These are phyloP conservation scores for Argyrosomus japonicus DNA, from an alignment of 2,113 vertebrate species.

Conservation along the genomic window DNA sequence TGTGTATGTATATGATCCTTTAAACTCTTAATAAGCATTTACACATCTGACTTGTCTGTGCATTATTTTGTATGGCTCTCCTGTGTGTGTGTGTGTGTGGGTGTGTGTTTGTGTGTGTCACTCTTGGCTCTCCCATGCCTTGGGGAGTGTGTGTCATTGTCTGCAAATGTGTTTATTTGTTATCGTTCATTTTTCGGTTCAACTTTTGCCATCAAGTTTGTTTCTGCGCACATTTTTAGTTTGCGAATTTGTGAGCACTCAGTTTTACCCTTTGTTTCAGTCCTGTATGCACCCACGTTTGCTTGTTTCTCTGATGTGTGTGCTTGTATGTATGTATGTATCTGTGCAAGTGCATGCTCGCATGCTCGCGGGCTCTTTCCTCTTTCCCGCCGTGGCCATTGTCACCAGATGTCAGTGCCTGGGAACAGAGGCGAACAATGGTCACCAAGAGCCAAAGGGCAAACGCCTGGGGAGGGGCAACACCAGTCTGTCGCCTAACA, in stretches of 20 bases:
- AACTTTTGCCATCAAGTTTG: not conserved
- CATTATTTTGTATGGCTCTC: constrained; percentile 14
- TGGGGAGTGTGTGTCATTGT: not conserved
- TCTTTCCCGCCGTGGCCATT: constrained; percentile 71
- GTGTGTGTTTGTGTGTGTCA: not conserved
- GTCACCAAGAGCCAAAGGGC: constrained; percentile 76
- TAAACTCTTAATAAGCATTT: constrained; percentile 49
- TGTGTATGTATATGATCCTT: not conserved
- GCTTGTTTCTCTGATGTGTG: constrained; percentile 31
- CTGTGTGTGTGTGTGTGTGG: too few species aligned
- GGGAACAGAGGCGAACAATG: constrained; percentile 84
- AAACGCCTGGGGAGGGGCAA: constrained; percentile 66
- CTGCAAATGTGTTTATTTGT: constrained; percentile 29
- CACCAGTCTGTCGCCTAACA: constrained; percentile 67
- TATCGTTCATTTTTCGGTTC: not conserved
- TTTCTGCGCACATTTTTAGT: constrained; percentile 14
- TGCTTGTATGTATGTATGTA: not conserved
- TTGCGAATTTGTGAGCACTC: not conserved
- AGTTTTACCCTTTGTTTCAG: constrained; percentile 25
- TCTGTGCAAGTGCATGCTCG: constrained; percentile 28
- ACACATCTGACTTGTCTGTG: constrained; percentile 22
- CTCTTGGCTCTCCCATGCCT: not conserved
- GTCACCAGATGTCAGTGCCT: constrained; percentile 83
- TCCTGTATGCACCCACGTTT: constrained; percentile 7
- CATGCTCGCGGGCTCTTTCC: constrained; percentile 52